Conservation (phyloP, 2,888 invertebrate species). For the Tenthredo amoena region DNA sequence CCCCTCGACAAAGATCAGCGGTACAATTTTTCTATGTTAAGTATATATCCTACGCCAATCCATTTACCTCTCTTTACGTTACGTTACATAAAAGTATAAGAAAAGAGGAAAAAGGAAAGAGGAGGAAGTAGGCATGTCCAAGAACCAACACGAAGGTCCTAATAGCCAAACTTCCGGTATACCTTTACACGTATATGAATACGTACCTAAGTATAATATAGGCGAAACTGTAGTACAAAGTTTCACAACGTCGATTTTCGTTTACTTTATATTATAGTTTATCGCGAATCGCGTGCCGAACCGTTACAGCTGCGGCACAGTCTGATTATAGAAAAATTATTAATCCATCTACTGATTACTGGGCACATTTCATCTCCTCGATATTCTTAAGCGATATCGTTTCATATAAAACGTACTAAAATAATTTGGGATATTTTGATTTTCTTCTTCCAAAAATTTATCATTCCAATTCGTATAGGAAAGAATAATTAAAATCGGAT, state of each 20-base stretch:
- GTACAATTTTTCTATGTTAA: too few relatives aligned
- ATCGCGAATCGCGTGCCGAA: conserved; percentile 3
- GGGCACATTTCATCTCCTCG: background rate
- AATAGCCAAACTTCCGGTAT: conserved; percentile 20
- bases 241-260: conserved; percentile 12
- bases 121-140: background rate
- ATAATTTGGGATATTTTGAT: too few relatives aligned
- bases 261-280: background rate
- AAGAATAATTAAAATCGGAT: background rate
- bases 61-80: background rate
- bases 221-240: background rate
- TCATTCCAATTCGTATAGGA: background rate
- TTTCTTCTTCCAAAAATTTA: too few relatives aligned
- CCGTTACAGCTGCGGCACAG: background rate
- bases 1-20: too few relatives aligned
- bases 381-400: background rate
- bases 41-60: background rate
- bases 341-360: background rate
- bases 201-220: background rate
- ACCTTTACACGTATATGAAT: too few relatives aligned
- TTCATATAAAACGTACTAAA: background rate
- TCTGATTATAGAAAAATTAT: background rate
- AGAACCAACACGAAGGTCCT: conserved; percentile 20
- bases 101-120: background rate
- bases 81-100: background rate